These are phyloP conservation scores for Barypeithes pellucidus DNA, from an alignment of 2,888 invertebrate species.

Conservation along the genomic window DNA sequence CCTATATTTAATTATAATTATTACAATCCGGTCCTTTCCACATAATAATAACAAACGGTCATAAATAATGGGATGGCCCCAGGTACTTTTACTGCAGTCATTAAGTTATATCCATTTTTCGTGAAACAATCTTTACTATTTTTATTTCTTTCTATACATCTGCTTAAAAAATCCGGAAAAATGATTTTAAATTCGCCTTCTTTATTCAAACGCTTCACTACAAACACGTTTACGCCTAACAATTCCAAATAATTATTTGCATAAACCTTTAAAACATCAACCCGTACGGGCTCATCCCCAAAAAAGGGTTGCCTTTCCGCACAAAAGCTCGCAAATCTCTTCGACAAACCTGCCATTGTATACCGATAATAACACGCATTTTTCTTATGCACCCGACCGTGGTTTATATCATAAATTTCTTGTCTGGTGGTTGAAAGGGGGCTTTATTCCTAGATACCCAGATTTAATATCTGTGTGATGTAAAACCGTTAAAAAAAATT, in stretches of 20 bases:
- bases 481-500: slow-evolving; percentile 43
- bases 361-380: slow-evolving; percentile 71
- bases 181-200: no score
- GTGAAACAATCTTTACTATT: no score
- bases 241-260: slow-evolving; percentile 55
- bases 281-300: slow-evolving; percentile 45
- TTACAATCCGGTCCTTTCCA: no score
- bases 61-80: no score
- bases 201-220: background rate
- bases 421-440: slow-evolving; percentile 52
- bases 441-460: slow-evolving; percentile 43
- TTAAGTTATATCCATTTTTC: no score
- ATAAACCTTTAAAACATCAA: slow-evolving; percentile 52
- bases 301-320: slow-evolving; percentile 35
- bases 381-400: slow-evolving; percentile 72
- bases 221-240: slow-evolving; percentile 45
- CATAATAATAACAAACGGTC: no score
- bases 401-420: slow-evolving; percentile 70
- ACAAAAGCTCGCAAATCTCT: slow-evolving; percentile 63
- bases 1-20: no score
- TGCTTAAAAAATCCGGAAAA: no score
- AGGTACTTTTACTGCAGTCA: no score
- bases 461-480: slow-evolving; percentile 46
- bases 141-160: no score
- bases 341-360: slow-evolving; percentile 68